Base-by-base conservation (phyloP, 2,888 invertebrate species). In the Heliconius ismenius region DNA sequence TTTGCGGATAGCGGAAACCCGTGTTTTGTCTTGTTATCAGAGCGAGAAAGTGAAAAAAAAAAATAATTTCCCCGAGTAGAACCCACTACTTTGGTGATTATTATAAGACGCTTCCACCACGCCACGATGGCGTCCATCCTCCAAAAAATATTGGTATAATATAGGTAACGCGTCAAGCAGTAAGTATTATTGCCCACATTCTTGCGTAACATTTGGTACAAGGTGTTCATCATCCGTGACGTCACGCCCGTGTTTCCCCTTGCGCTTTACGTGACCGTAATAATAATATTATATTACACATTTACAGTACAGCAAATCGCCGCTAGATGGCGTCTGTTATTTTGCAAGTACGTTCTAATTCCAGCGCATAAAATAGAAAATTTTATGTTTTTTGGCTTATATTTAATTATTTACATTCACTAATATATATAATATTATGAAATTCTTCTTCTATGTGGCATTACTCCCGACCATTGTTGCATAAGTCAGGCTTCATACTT, bases 161-260 rank as follows among this genome's bases (percentile, higher is more conserved):
- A 67, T 32, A 32, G 69, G 32, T 54, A 58, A 32, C 32, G 2
- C 9, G 26, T 28, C 28, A 54, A 49, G 21, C 4, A 11, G 26
- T 18, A 9, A n/a, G 15, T 10, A n/a, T 32, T n/a, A 39, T 76
- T 72, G 65, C 24, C 54, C 70, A 36, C 65, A 54, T 49, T 36
- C 28, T 76, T 73, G 72, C 76, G 72, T 76, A 73, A 76, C 72
- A 73, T 67, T 73, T 43, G 24, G 70, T 36, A 64, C 74, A 39
- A 65, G 73, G 65, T 65, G 58, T 73, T 67, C 76, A 75, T 77
- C 78, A 70, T 74, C 64, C 24, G 73, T 79, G 79, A 79, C 81
- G 79, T 80, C 78, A 79, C 73, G 24, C 69, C 72, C 75, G 73
- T 74, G 63, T 76, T 76, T 69, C 65, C 78, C 79, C 68, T 76